These are phyloP conservation scores for Phortica variegata DNA, from an alignment of 1,140 invertebrate genomes.

Conservation along the genomic window DNA sequence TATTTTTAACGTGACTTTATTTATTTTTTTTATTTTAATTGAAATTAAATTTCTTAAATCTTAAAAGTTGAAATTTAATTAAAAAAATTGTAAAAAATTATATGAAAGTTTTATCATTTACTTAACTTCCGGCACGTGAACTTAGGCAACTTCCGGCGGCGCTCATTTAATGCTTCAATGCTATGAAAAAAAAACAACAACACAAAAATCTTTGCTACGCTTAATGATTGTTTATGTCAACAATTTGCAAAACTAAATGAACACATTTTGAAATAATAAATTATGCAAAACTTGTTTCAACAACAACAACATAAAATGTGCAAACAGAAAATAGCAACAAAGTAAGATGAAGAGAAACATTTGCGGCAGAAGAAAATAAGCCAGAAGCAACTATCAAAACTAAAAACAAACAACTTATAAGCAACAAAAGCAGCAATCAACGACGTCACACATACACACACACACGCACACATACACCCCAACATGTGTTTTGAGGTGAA, in stretches of 20 bases:
- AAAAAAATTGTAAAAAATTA: no score
- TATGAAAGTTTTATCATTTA: no score
- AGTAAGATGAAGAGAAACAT: not conserved
- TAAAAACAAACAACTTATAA: no score
- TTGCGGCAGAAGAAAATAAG: not conserved
- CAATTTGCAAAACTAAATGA: constrained; percentile 55
- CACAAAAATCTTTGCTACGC: constrained; percentile 46
- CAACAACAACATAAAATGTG: not conserved
- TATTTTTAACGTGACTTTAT: constrained; percentile 57
- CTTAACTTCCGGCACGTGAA: no score
- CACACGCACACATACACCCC: constrained; percentile 3
- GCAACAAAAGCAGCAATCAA: not conserved
- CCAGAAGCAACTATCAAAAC: not conserved
- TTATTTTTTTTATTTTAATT: no score
- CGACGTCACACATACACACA: constrained; percentile 11
- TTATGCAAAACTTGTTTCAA: constrained; percentile 33
- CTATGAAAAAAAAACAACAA: no score
- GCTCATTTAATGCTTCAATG: no score
- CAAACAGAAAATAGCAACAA: constrained; percentile 28
- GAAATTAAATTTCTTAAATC: constrained; percentile 36
- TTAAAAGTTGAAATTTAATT: no score
- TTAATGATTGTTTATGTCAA: constrained; percentile 54
- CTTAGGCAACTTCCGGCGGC: no score
- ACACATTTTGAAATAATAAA: constrained; percentile 53
- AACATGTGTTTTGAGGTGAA: constrained; percentile 53